These are phyloP conservation scores for Torymus texanus DNA, from an alignment of 2,888 invertebrate species.

Conservation along the genomic window DNA sequence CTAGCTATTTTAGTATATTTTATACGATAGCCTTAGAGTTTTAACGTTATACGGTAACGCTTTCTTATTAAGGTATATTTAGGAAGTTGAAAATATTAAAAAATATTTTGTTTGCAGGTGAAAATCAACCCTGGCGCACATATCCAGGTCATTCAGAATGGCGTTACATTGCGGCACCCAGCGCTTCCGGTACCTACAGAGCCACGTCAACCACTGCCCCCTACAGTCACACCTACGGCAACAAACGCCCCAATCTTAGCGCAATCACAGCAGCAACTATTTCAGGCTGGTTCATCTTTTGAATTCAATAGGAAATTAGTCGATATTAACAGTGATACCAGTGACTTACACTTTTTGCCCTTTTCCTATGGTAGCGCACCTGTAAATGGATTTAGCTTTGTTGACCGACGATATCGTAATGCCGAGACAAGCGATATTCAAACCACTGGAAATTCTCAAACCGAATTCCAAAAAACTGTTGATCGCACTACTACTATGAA, in stretches of 20 bases:
- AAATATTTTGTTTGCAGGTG: slow-evolving; percentile 60
- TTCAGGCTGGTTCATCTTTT: not conserved
- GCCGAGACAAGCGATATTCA: slow-evolving; percentile 64
- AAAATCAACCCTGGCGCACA: slow-evolving; percentile 71
- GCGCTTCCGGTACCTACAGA: slow-evolving; percentile 61
- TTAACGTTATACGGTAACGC: no score
- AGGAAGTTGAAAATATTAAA: not conserved
- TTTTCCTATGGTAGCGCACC: slow-evolving; percentile 43
- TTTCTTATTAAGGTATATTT: no score
- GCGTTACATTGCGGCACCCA: slow-evolving; percentile 71
- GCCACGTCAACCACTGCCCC: slow-evolving; percentile 66
- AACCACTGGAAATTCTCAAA: slow-evolving; percentile 2
- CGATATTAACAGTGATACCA: not conserved
- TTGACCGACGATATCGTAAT: slow-evolving; percentile 66
- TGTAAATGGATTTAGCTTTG: slow-evolving; percentile 59
- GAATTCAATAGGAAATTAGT: slow-evolving; percentile 6
- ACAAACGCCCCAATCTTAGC: not conserved
- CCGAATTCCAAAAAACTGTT: no score
- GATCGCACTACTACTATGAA: not conserved
- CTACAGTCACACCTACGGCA: slow-evolving; percentile 61
- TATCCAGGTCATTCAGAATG: slow-evolving; percentile 67
- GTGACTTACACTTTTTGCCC: slow-evolving; percentile 52
- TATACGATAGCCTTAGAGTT: no score
- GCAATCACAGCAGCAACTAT: not conserved
- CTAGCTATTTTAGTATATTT: no score